A percentile compares a stretch with the other conserved stretches of the same genome.
Evolutionary conservation across 2,888 invertebrate genomes (phyloP).

Genomic region (Salticus scenicus): DNA sequence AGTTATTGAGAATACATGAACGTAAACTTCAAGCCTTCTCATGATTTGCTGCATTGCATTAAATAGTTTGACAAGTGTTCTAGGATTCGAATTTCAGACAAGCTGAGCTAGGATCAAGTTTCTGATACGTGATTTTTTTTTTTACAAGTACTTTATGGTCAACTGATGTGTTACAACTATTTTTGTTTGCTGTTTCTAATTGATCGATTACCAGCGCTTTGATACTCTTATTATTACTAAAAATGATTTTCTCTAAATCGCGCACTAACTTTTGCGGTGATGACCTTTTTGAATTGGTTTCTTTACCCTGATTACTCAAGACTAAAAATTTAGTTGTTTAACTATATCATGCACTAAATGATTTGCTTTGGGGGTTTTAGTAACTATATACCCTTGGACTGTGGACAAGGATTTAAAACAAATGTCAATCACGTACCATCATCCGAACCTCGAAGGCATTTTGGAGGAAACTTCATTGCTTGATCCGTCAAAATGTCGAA

Average conservation of each 20-base stretch:
- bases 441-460: conserved; percentile 4
- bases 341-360: conserved; percentile 1
- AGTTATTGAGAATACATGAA: not conserved
- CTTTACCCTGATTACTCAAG: not conserved
- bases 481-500: not conserved
- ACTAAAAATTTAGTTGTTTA: not conserved
- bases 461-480: conserved; percentile 14
- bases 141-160: not conserved
- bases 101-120: conserved; percentile 19
- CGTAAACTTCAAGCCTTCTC: not conserved
- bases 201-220: not conserved
- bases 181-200: conserved; percentile 1
- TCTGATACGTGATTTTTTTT: conserved; percentile 13
- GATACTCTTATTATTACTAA: not conserved
- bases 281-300: not conserved
- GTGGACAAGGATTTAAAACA: conserved; percentile 3
- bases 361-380: not conserved
- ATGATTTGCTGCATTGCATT: not conserved
- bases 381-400: not conserved
- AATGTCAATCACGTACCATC: conserved; percentile 15
- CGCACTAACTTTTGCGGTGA: not conserved
- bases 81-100: conserved; percentile 8
- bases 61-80: not conserved
- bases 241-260: not conserved
- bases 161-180: not conserved